phyloP scores from a whole-genome alignment of 2,113 vertebrate genomes.

The Salvelinus alpinus region DNA sequence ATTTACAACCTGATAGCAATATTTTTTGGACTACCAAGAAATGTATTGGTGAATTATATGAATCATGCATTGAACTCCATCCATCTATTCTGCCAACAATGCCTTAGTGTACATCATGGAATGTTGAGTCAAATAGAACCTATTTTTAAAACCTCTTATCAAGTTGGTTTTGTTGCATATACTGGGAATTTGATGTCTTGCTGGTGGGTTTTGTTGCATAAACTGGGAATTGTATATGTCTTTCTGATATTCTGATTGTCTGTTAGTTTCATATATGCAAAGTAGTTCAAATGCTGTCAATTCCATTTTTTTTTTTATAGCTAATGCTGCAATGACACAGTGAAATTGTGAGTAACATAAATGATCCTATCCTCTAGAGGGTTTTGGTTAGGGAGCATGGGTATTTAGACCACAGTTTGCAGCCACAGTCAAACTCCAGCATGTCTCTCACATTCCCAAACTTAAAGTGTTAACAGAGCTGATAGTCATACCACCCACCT shows the following conservation, averaged over 20 bases:
- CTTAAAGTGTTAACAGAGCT: not conserved
- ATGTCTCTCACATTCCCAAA: not conserved
- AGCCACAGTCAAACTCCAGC: not conserved
- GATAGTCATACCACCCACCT: slow-evolving; percentile 8
- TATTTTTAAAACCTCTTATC: no score
- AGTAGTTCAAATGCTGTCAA: not conserved
- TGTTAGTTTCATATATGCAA: not conserved
- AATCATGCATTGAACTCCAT: no score
- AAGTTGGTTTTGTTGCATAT: no score
- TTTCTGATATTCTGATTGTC: not conserved
- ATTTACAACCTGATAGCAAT: no score
- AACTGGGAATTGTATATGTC: not conserved
- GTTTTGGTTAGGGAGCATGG: not conserved
- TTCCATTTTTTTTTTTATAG: no score
- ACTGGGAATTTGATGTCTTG: no score
- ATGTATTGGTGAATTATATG: no score
- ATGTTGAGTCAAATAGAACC: no score
- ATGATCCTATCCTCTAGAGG: not conserved
- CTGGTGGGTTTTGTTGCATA: not conserved
- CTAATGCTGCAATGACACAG: not conserved
- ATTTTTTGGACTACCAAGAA: no score
- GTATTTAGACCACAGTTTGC: not conserved
- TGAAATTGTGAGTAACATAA: not conserved
- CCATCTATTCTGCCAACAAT: no score
- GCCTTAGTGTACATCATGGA: no score